phyloP scores from a whole-genome alignment of 1,140 invertebrate genomes.

The Manduca sexta region DNA sequence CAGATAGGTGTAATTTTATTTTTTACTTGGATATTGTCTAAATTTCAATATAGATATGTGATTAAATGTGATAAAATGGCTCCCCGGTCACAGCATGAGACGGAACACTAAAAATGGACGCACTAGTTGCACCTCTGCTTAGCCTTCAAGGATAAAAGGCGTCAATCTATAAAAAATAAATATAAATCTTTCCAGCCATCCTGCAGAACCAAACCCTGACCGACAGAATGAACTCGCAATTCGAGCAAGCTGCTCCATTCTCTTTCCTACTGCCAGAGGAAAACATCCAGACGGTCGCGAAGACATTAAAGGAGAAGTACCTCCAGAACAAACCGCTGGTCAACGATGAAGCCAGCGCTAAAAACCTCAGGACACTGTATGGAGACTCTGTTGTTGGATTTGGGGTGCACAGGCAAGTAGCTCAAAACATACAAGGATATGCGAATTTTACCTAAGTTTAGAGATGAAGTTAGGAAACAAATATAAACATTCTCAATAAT shows the following conservation, averaged over 20 bases:
- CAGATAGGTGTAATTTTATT: no score
- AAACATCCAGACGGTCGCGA: constrained; percentile 1
- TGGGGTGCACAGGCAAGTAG: constrained; percentile 42
- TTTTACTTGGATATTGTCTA: no score
- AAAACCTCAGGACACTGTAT: constrained; percentile 38
- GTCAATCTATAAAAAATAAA: background rate
- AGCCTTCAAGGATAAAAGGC: no score
- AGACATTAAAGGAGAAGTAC: constrained; percentile 26
- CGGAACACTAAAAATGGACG: no score
- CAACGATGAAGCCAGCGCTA: constrained; percentile 29
- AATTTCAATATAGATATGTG: no score
- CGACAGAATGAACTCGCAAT: constrained; percentile 33
- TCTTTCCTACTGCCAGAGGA: constrained; percentile 31
- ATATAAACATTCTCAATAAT: no score
- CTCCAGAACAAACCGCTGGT: constrained; percentile 27
- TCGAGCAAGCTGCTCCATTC: constrained; percentile 34
- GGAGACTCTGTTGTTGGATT: constrained; percentile 42
- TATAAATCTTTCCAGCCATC: constrained; percentile 21
- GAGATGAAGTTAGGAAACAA: no score
- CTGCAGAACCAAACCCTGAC: constrained; percentile 27
- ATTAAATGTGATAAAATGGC: no score
- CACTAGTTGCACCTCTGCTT: no score
- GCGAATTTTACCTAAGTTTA: no score
- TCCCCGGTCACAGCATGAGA: no score
- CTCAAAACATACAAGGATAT: no score